Evolutionary conservation across 2,797 vertebrate genomes (phyloP), one percentile per base, ranked within the genome.

Genomic region (Chelidonichthys spinosus): DNA sequence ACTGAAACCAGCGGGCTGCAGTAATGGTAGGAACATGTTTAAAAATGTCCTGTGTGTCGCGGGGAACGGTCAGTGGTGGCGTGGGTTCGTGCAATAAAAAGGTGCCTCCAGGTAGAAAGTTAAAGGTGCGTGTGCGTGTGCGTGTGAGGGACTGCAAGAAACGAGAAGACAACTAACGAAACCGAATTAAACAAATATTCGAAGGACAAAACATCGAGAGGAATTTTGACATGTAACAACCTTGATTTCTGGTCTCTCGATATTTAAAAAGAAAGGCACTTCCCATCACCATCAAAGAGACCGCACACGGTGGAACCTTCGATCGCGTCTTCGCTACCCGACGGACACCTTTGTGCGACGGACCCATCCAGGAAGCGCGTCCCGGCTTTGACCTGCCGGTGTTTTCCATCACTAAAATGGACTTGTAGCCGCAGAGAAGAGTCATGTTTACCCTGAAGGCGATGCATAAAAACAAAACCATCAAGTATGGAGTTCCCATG

Each of bases 401-500:
- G 52, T 69, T 39, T 17, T 5, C 8, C 8, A 1, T 18, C 18
- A 43, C 15, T 35, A 25, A 64, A 11, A 77, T 87, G 85, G 66
- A 37, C 6, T 25, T 65, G 2, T 78, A 84, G 50, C 64, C 25
- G 15, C 0, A 33, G 0, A 55, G 1, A 63, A 11, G 18, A 82
- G 69, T 53, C 64, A 94, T 94, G 93, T 87, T 93, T 17, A 86
- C 7, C 14, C 50, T 91, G 1, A 91, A 69, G 32, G 53, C 66
- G 0, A 40, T 95, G 11, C 77, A 52, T 52, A 94, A 33, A 33
- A 95, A 90, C 68, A 93, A 86, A 74, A 94, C 93, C 0, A 0
- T 92, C 11, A 88, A 52, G 76, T 95, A 95, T 84, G 95, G 95
- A 71, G 35, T 95, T 0, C 95, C 95, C 0, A 95, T 96, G 95